phyloP scores from a whole-genome alignment of 92 coral and sea anemone genomes.

The Phenganax stokvisi region DNA sequence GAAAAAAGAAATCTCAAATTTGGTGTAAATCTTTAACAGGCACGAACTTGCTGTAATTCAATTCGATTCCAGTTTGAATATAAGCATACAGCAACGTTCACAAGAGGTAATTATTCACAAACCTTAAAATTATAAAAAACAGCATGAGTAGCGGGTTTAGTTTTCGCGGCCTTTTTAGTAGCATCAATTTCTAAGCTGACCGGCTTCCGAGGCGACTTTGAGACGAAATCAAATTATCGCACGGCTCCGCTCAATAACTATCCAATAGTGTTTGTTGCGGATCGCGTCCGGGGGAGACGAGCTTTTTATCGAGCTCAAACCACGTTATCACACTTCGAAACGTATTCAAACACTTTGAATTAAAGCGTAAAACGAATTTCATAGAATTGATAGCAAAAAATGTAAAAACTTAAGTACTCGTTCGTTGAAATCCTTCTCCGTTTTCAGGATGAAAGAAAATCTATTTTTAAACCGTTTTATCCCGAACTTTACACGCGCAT shows the following conservation, averaged over 20 bases:
- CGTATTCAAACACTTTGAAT: too few relatives aligned
- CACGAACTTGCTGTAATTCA: background rate
- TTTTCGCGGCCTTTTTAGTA: too few relatives aligned
- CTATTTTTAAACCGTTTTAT: constrained; percentile 13
- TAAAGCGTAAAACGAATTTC: too few relatives aligned
- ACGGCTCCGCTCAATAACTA: background rate
- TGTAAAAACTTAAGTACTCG: background rate
- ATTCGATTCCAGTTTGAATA: background rate
- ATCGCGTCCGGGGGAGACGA: background rate
- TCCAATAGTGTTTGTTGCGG: background rate
- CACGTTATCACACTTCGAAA: background rate
- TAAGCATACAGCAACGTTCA: background rate
- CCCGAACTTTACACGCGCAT: constrained; percentile 1
- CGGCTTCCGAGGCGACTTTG: background rate
- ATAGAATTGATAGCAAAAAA: background rate
- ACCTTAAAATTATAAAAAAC: constrained; percentile 1
- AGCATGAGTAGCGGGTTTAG: background rate
- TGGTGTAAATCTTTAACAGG: background rate
- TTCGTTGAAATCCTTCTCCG: background rate
- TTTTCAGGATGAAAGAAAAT: background rate
- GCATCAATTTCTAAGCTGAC: background rate
- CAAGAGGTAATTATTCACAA: constrained; percentile 7
- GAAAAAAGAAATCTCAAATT: constrained; percentile 2
- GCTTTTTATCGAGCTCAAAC: background rate
- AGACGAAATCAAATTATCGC: too few relatives aligned